Conservation (phyloP, 2,113 vertebrate species). For the Halcyon malimbica region DNA sequence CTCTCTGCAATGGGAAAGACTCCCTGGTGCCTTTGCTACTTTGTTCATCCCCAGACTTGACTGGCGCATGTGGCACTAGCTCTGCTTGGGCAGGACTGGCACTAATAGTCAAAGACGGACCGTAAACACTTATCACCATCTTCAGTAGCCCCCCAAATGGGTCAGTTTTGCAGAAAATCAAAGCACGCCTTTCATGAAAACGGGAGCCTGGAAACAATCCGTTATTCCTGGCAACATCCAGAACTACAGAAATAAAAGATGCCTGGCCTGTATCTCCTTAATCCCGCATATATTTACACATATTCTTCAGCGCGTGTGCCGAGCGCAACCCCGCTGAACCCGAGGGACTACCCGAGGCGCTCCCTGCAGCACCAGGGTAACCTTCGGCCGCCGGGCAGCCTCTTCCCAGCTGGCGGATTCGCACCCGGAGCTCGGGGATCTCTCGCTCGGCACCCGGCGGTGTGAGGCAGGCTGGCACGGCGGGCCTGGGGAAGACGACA, state of each 20-base stretch:
- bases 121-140: neutral
- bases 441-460: rapidly evolving
- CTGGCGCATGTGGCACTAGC: rapidly evolving
- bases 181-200: neutral
- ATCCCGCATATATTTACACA: neutral
- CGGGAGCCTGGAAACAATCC: neutral
- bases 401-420: rapidly evolving
- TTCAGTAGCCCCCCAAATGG: neutral
- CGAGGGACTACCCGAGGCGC: rapidly evolving
- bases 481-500: rapidly evolving
- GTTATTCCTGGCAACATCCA: neutral
- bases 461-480: rapidly evolving
- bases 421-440: rapidly evolving
- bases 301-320: rapidly evolving
- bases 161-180: neutral
- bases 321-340: rapidly evolving
- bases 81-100: neutral
- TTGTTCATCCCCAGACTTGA: rapidly evolving
- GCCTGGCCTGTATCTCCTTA: neutral
- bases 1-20: neutral
- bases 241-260: neutral
- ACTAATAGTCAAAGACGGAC: neutral
- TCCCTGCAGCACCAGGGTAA: neutral
- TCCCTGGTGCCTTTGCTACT: neutral
- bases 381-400: rapidly evolving